Conservation (phyloP, 2,113 vertebrate species). For the Hiodon alosoides region DNA sequence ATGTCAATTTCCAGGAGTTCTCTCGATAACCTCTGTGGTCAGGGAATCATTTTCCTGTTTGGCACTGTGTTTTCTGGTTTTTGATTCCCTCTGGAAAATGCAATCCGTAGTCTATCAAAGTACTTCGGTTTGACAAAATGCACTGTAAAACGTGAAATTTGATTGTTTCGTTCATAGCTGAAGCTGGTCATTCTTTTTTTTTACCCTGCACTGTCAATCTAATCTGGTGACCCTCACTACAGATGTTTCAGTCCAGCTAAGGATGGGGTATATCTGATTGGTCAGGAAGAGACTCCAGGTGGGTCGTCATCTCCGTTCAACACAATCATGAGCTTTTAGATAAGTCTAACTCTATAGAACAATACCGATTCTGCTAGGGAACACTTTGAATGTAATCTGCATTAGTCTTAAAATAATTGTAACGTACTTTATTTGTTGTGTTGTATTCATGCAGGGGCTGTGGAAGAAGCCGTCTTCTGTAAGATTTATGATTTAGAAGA, state of each 20-base stretch:
- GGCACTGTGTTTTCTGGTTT: no score
- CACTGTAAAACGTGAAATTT: no score
- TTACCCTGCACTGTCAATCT: no score
- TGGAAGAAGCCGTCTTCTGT: neutral
- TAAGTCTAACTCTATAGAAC: neutral
- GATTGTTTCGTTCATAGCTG: no score
- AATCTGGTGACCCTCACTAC: neutral
- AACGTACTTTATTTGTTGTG: neutral
- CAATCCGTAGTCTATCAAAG: no score
- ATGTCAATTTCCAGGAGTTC: no score
- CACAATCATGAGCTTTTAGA: neutral
- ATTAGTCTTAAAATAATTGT: neutral
- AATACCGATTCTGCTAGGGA: neutral
- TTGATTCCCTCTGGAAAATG: no score
- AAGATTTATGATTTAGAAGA: no score
- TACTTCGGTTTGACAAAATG: no score
- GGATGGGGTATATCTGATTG: neutral
- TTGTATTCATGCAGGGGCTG: neutral
- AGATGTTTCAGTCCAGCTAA: conserved; percentile 25
- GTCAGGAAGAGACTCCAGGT: neutral
- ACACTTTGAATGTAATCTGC: neutral
- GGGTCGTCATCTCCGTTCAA: neutral
- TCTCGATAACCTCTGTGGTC: no score
- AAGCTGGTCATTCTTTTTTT: no score
- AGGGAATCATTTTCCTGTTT: no score